Evolutionary conservation across 2,888 invertebrate genomes (phyloP).

Genomic region (Linnaemya vulpina): DNA sequence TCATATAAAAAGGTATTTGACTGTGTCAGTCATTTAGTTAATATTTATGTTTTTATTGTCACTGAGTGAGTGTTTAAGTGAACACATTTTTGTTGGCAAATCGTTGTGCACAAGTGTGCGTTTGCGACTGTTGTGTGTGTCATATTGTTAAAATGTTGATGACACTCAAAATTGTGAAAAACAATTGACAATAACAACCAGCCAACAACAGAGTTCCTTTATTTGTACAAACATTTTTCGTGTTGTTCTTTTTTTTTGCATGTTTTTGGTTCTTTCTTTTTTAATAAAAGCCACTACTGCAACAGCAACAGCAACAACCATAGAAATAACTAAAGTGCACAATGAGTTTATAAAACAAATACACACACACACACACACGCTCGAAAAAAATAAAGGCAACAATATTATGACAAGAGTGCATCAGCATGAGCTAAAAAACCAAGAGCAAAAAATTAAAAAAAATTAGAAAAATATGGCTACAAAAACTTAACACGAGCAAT

Average conservation of each 20-base stretch:
- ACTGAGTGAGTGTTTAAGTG: conserved; percentile 62
- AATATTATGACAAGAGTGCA: conserved; percentile 41
- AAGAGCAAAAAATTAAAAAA: no score
- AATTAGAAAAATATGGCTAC: conserved; percentile 55
- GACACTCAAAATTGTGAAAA: conserved; percentile 72
- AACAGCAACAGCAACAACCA: conserved; percentile 57
- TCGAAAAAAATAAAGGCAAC: conserved; percentile 61
- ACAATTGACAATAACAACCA: conserved; percentile 71
- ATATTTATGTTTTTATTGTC: conserved; percentile 54
- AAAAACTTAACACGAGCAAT: conserved; percentile 52
- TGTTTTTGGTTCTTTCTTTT: no score
- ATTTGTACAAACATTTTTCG: conserved; percentile 30
- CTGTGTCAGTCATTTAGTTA: conserved; percentile 41
- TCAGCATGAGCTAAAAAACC: conserved; percentile 11
- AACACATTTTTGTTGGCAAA: conserved; percentile 51
- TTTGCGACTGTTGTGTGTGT: conserved; percentile 64
- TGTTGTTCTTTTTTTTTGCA: neutral
- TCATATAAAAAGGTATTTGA: conserved; percentile 12
- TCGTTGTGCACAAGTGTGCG: neutral
- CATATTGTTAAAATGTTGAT: conserved; percentile 72
- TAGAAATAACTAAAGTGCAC: conserved; percentile 69
- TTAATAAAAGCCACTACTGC: conserved; percentile 35
- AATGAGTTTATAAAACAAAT: conserved; percentile 61
- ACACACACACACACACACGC: conserved; percentile 19
- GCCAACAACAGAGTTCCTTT: conserved; percentile 54